Percentiles rank a stretch among this genome's conserved stretches.
phyloP scores from a whole-genome alignment of 2,797 vertebrate genomes.

The Cephalopachus bancanus region DNA sequence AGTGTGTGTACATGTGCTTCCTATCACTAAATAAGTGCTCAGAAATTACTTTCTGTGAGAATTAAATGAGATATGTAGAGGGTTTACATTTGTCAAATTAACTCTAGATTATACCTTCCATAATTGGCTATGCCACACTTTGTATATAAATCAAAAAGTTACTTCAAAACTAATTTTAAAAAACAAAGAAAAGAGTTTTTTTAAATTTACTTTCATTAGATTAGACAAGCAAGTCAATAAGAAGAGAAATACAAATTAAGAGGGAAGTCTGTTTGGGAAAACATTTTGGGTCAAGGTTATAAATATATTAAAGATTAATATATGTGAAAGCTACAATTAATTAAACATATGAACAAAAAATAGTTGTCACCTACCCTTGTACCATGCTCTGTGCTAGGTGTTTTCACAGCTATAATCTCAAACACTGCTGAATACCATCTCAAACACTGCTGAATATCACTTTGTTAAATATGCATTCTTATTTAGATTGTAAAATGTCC shows the following conservation, averaged over 20 bases:
- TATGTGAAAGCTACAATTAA: slow-evolving; percentile 22
- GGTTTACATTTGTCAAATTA: not conserved
- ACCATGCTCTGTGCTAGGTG: slow-evolving; percentile 9
- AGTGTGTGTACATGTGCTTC: not conserved
- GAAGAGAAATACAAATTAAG: slow-evolving; percentile 52
- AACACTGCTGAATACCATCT: not conserved
- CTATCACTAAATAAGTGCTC: not conserved
- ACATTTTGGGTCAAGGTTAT: not conserved
- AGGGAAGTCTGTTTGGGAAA: slow-evolving; percentile 29
- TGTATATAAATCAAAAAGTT: not conserved
- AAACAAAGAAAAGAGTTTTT: not conserved
- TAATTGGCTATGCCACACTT: slow-evolving; percentile 1
- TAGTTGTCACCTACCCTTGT: not conserved
- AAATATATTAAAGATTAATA: slow-evolving; percentile 41
- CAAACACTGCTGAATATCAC: not conserved
- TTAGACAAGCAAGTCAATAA: slow-evolving; percentile 61
- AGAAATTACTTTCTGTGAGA: not conserved
- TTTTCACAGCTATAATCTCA: slow-evolving; percentile 25
- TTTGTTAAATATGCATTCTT: slow-evolving; percentile 26
- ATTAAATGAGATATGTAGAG: not conserved
- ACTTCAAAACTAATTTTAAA: slow-evolving; percentile 3
- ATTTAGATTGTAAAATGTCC: slow-evolving; percentile 38
- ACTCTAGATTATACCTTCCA: not conserved
- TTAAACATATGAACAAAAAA: slow-evolving; percentile 46
- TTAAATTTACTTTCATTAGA: slow-evolving; percentile 16